Percentiles rank a stretch among this genome's conserved stretches.
These are phyloP conservation scores for Montipora capricornis DNA, from an alignment of 64 coral and sea anemone genomes.

Conservation along the genomic window DNA sequence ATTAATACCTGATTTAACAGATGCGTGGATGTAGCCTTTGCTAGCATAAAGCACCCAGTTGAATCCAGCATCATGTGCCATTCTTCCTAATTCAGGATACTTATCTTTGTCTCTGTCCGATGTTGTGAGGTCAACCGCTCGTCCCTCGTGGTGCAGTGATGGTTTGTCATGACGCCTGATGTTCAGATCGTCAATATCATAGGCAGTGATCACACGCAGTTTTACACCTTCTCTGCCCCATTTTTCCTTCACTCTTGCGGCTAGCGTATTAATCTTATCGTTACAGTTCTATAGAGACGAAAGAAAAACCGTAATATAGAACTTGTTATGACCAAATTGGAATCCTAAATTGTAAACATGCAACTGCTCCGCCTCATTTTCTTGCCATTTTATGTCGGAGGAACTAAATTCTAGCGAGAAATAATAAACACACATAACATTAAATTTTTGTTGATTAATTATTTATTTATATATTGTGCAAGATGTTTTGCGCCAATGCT, in stretches of 20 bases:
- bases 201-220: constrained; percentile 77
- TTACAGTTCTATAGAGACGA: constrained; percentile 67
- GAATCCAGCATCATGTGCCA: constrained; percentile 83
- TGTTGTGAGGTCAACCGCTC: constrained; percentile 84
- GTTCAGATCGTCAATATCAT: constrained; percentile 22
- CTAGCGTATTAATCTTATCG: constrained; percentile 55
- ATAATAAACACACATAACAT: no score
- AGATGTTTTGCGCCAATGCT: no score
- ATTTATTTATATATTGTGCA: no score
- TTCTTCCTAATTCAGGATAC: constrained; percentile 49
- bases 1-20: constrained; percentile 70
- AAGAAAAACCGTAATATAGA: background rate
- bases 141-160: constrained; percentile 79
- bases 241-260: background rate
- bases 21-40: constrained; percentile 80
- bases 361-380: background rate
- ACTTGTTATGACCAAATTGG: no score
- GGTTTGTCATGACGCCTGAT: background rate
- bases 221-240: constrained; percentile 57
- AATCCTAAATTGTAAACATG: background rate
- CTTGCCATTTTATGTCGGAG: no score
- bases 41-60: constrained; percentile 84
- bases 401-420: no score
- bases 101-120: constrained; percentile 72
- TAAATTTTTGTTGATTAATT: no score